phyloP scores from a whole-genome alignment of 1,140 invertebrate species.

The Drosophila bocqueti region DNA sequence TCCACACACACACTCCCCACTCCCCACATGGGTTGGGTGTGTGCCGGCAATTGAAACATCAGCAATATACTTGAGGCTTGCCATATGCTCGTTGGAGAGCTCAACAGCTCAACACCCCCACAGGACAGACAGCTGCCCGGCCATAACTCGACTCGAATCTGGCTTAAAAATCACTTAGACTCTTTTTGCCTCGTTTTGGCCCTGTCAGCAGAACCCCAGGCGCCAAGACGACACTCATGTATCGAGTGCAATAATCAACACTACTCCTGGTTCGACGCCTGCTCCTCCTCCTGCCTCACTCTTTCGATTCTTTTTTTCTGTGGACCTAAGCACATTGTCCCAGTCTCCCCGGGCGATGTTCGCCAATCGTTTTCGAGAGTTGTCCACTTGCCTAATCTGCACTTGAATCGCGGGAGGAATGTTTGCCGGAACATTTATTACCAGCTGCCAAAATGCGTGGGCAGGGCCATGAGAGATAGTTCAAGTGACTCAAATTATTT shows the following conservation, averaged over 20 bases:
- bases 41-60: slow-evolving; percentile 75
- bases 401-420: slow-evolving; percentile 37
- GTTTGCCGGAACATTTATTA: slow-evolving; percentile 15
- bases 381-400: slow-evolving; percentile 69
- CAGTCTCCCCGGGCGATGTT: slow-evolving; percentile 45
- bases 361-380: slow-evolving; percentile 57
- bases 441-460: slow-evolving; percentile 31
- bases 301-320: slow-evolving; percentile 48
- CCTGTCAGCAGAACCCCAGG: slow-evolving; percentile 61
- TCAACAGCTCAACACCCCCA: slow-evolving; percentile 47
- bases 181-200: slow-evolving; percentile 44
- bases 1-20: slow-evolving; percentile 16
- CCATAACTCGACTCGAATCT: slow-evolving; percentile 74
- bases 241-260: slow-evolving; percentile 75
- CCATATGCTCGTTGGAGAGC: slow-evolving; percentile 58
- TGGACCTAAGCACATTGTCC: slow-evolving; percentile 66
- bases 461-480: slow-evolving; percentile 1
- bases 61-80: slow-evolving; percentile 74
- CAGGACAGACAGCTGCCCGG: slow-evolving; percentile 21
- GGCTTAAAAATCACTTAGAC: slow-evolving; percentile 79
- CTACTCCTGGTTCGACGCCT: slow-evolving; percentile 3
- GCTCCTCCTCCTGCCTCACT: not conserved
- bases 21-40: not conserved
- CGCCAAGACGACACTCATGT: slow-evolving; percentile 56
- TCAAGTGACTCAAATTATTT: slow-evolving; percentile 6